These are phyloP conservation scores for Syngnathus scovelli DNA, from an alignment of 2,113 vertebrate species.

Conservation along the genomic window DNA sequence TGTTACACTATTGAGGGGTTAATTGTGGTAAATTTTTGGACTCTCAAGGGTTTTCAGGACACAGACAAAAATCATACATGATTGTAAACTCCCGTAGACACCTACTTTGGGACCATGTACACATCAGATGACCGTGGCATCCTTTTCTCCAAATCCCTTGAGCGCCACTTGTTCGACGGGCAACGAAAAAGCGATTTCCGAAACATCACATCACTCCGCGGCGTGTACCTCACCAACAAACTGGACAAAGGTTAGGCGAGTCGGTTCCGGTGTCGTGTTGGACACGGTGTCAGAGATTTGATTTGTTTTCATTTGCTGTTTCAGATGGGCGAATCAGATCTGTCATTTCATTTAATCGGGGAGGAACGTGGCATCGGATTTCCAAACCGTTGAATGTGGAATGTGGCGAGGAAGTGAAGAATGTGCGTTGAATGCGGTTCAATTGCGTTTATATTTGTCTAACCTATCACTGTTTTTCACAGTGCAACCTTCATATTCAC, in stretches of 20 bases:
- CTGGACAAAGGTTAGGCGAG: constrained; percentile 60
- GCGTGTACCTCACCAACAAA: constrained; percentile 70
- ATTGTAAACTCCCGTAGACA: constrained; percentile 48
- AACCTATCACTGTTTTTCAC: constrained; percentile 9
- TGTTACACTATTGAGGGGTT: too few relatives aligned
- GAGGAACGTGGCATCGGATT: constrained; percentile 67
- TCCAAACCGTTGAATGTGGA: constrained; percentile 70
- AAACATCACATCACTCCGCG: constrained; percentile 67
- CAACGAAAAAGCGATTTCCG: constrained; percentile 71
- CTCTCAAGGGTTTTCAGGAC: not conserved
- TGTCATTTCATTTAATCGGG: constrained; percentile 75
- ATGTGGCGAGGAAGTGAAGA: constrained; percentile 52
- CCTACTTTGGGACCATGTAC: constrained; percentile 74
- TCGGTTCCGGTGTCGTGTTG: not conserved
- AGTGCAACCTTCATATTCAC: constrained; percentile 77
- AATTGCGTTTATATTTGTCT: not conserved
- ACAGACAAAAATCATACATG: not conserved
- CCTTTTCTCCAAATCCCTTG: constrained; percentile 71
- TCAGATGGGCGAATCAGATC: constrained; percentile 71
- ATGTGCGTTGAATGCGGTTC: constrained; percentile 31
- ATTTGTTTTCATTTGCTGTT: constrained; percentile 10
- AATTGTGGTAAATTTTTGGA: too few relatives aligned
- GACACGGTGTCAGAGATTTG: not conserved
- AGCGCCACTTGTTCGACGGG: constrained; percentile 67
- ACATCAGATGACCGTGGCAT: constrained; percentile 67